phyloP scores from a whole-genome alignment of 2,797 vertebrate species.

The Dipus sagitta region DNA sequence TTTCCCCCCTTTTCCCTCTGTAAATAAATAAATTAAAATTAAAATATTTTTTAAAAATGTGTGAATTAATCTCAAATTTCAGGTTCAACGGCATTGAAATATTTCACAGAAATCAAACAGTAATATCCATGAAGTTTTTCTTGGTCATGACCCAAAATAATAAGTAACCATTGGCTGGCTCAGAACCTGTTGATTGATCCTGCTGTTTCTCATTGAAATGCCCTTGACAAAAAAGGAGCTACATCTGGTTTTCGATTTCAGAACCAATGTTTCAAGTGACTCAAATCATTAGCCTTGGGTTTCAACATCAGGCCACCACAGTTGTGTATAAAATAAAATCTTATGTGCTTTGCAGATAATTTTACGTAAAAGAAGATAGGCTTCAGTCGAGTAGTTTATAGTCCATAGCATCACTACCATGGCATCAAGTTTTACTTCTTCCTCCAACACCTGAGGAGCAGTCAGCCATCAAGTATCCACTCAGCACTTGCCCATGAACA shows the following conservation, averaged over 20 bases:
- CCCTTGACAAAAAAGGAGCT: conserved; percentile 36
- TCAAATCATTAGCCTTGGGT: background rate
- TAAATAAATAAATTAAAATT: too few relatives aligned
- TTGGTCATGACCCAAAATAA: background rate
- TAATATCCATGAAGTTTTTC: conserved; percentile 3
- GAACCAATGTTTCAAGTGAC: conserved; percentile 39
- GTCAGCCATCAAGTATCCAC: background rate
- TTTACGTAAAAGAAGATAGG: conserved; percentile 19
- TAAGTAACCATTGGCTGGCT: conserved; percentile 11
- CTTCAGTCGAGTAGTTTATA: background rate
- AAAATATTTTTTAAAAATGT: background rate
- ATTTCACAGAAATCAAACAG: conserved; percentile 30
- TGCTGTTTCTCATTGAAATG: conserved; percentile 39
- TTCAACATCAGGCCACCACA: background rate
- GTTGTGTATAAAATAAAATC: conserved; percentile 24
- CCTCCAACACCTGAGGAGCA: background rate
- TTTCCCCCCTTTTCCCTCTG: too few relatives aligned
- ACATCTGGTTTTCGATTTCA: conserved; percentile 54
- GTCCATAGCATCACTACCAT: background rate
- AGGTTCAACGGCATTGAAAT: conserved; percentile 10
- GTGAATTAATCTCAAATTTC: background rate
- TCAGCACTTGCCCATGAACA: background rate
- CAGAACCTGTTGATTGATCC: conserved; percentile 3
- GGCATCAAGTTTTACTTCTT: background rate
- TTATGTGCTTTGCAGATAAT: background rate